Evolutionary conservation across 92 coral and sea anemone species (phyloP).

Genomic region (Actinostola sp.): DNA sequence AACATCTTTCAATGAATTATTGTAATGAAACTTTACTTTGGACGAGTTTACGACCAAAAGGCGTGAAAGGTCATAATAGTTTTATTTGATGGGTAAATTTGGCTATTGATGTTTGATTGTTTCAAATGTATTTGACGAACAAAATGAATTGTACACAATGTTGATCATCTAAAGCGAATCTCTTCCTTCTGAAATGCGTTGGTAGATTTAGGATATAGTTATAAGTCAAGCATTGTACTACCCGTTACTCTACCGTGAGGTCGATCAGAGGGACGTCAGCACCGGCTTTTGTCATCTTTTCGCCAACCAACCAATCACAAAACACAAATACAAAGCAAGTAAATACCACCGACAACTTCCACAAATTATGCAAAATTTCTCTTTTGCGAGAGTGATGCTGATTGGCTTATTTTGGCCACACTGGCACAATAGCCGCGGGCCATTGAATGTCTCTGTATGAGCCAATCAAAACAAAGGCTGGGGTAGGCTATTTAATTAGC

Average conservation of each 20-base stretch:
- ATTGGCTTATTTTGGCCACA: slow-evolving; percentile 62
- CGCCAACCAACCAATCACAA: slow-evolving; percentile 52
- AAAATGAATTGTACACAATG: neutral
- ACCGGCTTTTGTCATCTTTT: slow-evolving; percentile 36
- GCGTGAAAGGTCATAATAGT: slow-evolving; percentile 19
- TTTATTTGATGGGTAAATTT: slow-evolving; percentile 13
- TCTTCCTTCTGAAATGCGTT: slow-evolving; percentile 1
- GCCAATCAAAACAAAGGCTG: slow-evolving; percentile 81
- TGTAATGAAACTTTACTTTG: neutral
- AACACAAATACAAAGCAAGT: slow-evolving; percentile 43
- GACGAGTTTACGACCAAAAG: slow-evolving; percentile 1
- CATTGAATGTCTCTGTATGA: slow-evolving; percentile 57
- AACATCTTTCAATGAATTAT: too few relatives aligned
- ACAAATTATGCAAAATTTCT: slow-evolving; percentile 82
- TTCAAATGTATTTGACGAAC: neutral
- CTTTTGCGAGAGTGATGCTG: slow-evolving; percentile 42
- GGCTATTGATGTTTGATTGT: slow-evolving; percentile 7
- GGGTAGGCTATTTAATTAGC: slow-evolving; percentile 80
- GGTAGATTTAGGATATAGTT: too few relatives aligned
- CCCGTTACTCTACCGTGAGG: slow-evolving; percentile 17
- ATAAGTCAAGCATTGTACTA: slow-evolving; percentile 1
- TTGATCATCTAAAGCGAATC: neutral
- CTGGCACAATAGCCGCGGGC: slow-evolving; percentile 81
- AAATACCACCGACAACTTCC: slow-evolving; percentile 63
- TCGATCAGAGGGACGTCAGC: slow-evolving; percentile 11